Evolutionary conservation across 2,113 vertebrate species (phyloP).

Genomic region (Emydura subglobosa): DNA sequence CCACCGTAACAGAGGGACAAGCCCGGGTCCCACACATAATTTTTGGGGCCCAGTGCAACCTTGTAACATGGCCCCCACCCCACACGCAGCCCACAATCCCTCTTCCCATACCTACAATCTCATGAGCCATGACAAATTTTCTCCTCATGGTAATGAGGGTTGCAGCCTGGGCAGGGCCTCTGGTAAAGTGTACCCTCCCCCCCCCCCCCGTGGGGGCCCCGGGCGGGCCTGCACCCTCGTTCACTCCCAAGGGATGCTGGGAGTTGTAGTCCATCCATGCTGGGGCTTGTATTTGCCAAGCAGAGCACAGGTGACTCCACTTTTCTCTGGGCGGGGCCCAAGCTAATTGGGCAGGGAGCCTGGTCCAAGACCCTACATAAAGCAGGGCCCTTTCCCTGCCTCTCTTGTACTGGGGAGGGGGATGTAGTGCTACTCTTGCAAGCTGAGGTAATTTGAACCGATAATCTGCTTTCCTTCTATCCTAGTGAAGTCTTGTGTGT

Average conservation of each 20-base stretch:
- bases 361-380: neutral
- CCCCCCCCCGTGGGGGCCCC: too few species aligned
- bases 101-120: too few species aligned
- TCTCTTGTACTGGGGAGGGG: neutral
- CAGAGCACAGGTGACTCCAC: neutral
- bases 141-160: too few species aligned
- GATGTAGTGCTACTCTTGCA: accelerated
- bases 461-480: accelerated
- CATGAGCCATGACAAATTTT: too few species aligned
- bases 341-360: neutral
- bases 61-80: too few species aligned
- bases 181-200: too few species aligned
- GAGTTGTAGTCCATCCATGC: neutral
- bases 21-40: too few species aligned
- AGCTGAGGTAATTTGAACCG: neutral
- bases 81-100: too few species aligned
- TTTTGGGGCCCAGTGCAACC: too few species aligned
- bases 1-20: too few species aligned
- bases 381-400: neutral
- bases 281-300: neutral
- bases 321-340: neutral
- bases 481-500: neutral
- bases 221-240: neutral
- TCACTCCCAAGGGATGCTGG: neutral
- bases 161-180: too few species aligned